Evolutionary conservation across 2,888 invertebrate genomes (phyloP).

Genomic region (Antheraea yamamai): DNA sequence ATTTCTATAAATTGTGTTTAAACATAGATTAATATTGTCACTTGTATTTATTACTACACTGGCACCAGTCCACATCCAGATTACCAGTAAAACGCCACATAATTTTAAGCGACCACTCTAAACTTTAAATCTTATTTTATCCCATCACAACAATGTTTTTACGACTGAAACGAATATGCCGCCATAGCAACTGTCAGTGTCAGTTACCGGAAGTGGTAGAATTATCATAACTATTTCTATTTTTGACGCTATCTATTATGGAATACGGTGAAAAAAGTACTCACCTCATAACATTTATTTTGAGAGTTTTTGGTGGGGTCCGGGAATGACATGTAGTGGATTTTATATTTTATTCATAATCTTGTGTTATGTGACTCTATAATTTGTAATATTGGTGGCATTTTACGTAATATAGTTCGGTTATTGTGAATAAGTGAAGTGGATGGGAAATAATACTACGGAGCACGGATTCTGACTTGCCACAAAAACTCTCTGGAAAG

Average conservation of each 20-base stretch:
- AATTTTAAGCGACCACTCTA: background rate
- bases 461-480: too few species aligned
- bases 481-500: too few species aligned
- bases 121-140: conserved; percentile 17
- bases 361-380: too few species aligned
- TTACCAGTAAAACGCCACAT: conserved; percentile 6
- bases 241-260: background rate
- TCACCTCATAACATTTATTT: too few species aligned
- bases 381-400: too few species aligned
- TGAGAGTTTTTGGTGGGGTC: too few species aligned
- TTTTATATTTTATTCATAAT: too few species aligned
- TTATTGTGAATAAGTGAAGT: too few species aligned
- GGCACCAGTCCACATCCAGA: background rate
- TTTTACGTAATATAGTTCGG: too few species aligned
- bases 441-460: too few species aligned
- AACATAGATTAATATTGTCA: conserved; percentile 12
- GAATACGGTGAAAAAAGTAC: background rate
- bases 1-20: background rate
- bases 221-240: too few species aligned
- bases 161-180: conserved; percentile 51
- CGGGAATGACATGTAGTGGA: too few species aligned
- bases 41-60: background rate
- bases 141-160: conserved; percentile 23
- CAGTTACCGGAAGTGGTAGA: background rate
- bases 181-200: conserved; percentile 59